These are phyloP conservation scores for Eptatretus burgeri DNA, from an alignment of 2,113 vertebrate genomes.

Conservation along the genomic window DNA sequence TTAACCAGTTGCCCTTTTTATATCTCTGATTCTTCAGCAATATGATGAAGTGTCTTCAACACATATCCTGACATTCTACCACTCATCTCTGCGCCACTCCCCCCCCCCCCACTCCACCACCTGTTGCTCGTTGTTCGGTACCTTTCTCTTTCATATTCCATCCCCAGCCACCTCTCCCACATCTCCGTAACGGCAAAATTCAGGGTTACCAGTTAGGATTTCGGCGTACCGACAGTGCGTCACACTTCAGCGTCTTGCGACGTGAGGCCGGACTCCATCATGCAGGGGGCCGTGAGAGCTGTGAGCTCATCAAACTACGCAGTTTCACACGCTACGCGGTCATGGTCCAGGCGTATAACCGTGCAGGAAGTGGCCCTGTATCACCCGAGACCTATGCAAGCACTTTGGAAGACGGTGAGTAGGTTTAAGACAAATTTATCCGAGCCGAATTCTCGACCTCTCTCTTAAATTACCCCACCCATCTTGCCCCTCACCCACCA, in stretches of 20 bases:
- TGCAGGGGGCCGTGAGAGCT: slow-evolving; percentile 74
- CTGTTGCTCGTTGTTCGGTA: no score
- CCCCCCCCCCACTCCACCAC: no score
- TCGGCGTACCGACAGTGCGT: slow-evolving; percentile 64
- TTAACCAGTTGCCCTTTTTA: no score
- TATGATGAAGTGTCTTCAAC: no score
- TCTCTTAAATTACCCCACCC: background rate
- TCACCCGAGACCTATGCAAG: slow-evolving; percentile 95
- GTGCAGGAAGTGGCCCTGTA: slow-evolving; percentile 67
- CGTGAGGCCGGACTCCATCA: slow-evolving; percentile 35
- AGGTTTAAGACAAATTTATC: background rate
- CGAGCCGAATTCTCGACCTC: background rate
- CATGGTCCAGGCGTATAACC: slow-evolving; percentile 88
- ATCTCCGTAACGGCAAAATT: slow-evolving; percentile 83
- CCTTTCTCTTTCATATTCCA: background rate
- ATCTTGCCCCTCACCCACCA: no score
- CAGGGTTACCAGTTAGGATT: slow-evolving; percentile 93
- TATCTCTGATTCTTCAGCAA: no score
- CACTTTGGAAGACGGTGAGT: slow-evolving; percentile 55
- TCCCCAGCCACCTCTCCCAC: slow-evolving; percentile 58
- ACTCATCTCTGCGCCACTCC: no score
- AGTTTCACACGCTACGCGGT: slow-evolving; percentile 90
- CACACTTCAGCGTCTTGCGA: slow-evolving; percentile 85
- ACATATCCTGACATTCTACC: no score
- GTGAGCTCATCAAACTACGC: slow-evolving; percentile 88